A percentile compares a stretch with the other conserved stretches of the same genome.
Evolutionary conservation across 2,113 vertebrate species (phyloP).

Genomic region (Forbesichthys agassizii): DNA sequence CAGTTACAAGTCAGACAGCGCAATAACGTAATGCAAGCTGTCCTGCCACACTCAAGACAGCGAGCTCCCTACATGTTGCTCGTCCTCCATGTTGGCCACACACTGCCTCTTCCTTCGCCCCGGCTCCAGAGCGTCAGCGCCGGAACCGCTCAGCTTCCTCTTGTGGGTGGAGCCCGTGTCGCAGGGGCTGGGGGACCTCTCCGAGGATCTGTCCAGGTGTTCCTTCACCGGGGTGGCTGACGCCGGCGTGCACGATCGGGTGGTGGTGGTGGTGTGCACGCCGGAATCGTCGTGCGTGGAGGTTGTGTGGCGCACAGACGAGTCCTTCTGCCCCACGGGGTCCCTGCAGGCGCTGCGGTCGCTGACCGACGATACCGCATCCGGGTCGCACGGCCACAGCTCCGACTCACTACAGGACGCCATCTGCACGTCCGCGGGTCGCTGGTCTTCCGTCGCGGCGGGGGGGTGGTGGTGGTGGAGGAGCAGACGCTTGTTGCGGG

Average conservation of each 20-base stretch:
- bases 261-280: slow-evolving; percentile 23
- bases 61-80: slow-evolving; percentile 26
- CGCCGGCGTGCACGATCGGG: slow-evolving; percentile 1
- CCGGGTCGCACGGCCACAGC: slow-evolving; percentile 36
- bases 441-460: slow-evolving; percentile 13
- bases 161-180: slow-evolving; percentile 50
- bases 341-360: slow-evolving; percentile 2
- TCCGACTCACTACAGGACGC: slow-evolving; percentile 51
- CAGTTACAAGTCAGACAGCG: neutral
- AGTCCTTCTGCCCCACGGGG: slow-evolving; percentile 7
- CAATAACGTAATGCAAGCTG: neutral
- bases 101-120: slow-evolving; percentile 67
- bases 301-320: neutral
- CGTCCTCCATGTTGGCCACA: slow-evolving; percentile 50
- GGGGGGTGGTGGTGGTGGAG: slow-evolving; percentile 30
- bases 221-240: neutral
- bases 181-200: slow-evolving; percentile 29
- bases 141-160: slow-evolving; percentile 60
- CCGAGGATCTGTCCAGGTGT: slow-evolving; percentile 32
- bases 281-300: slow-evolving; percentile 4
- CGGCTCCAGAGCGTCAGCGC: slow-evolving; percentile 41
- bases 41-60: slow-evolving; percentile 20
- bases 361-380: slow-evolving; percentile 19
- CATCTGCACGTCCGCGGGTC: slow-evolving; percentile 59
- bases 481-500: slow-evolving; percentile 34